Evolutionary conservation across 2,797 vertebrate species (phyloP).

Genomic region (Limnodromus scolopaceus): DNA sequence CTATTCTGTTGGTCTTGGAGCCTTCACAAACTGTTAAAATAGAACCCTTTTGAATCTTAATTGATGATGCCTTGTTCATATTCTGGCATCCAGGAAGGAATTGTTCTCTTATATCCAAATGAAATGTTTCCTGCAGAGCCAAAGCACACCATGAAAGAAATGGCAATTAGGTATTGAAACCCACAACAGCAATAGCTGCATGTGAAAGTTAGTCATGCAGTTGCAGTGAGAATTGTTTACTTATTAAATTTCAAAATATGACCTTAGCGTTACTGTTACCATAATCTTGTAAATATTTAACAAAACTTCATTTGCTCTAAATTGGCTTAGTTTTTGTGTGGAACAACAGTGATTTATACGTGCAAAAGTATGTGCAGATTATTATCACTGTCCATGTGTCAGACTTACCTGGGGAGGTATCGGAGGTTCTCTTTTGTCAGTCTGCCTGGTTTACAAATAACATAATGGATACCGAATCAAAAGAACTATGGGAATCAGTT

Average conservation of each 20-base stretch:
- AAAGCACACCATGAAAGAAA: background rate
- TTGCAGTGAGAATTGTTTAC: background rate
- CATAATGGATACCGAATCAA: background rate
- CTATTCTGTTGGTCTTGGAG: background rate
- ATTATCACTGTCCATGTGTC: background rate
- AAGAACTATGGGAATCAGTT: background rate
- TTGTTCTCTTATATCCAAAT: background rate
- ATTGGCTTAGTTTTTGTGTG: background rate
- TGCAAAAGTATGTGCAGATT: background rate
- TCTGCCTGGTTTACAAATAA: background rate
- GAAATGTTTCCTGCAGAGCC: background rate
- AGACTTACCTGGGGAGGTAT: background rate
- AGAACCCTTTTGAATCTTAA: background rate
- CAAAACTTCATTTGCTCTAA: background rate
- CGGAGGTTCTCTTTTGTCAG: background rate
- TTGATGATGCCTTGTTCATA: background rate
- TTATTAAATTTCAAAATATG: conserved; percentile 1
- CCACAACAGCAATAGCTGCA: background rate
- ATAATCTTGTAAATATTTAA: background rate
- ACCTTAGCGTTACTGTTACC: background rate
- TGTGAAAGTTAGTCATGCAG: background rate
- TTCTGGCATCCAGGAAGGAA: background rate
- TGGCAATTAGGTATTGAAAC: background rate
- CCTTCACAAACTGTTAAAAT: background rate
- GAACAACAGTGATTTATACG: background rate